phyloP scores from a whole-genome alignment of 2,113 vertebrate species.

The Acinonyx jubatus region DNA sequence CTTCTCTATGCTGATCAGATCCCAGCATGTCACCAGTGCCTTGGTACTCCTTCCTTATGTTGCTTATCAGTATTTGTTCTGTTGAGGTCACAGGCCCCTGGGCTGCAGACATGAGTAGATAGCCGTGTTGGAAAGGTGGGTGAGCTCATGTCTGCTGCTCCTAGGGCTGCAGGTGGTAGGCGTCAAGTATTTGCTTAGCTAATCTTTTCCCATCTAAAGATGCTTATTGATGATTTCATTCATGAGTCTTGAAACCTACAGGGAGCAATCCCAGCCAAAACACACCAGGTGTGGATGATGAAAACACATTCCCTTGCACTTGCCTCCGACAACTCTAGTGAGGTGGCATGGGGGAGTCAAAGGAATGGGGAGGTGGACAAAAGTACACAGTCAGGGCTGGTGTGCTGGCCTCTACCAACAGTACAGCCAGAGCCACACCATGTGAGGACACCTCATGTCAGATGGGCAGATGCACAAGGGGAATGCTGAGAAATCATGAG shows the following conservation, averaged over 20 bases:
- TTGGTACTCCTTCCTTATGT: neutral
- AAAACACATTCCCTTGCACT: neutral
- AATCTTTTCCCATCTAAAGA: conserved; percentile 50
- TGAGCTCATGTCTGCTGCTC: conserved; percentile 60
- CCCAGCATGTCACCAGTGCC: neutral
- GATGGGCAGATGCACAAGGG: neutral
- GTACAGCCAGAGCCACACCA: neutral
- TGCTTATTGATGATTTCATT: conserved; percentile 60
- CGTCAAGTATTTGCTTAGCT: conserved; percentile 49
- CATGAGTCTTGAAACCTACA: conserved; percentile 30
- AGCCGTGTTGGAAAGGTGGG: neutral
- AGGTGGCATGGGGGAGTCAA: neutral
- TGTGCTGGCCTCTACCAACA: fast-evolving
- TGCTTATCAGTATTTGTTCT: neutral
- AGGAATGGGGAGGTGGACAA: neutral
- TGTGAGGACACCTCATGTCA: neutral
- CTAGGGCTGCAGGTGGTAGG: neutral
- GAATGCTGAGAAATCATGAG: neutral
- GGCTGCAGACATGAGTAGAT: neutral
- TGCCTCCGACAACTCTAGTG: neutral
- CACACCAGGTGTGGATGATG: conserved; percentile 14
- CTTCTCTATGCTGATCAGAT: neutral
- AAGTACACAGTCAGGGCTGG: neutral
- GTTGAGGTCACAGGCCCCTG: neutral
- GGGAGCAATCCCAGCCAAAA: conserved; percentile 45